Conservation (phyloP, 2,888 invertebrate genomes). For the Oegoconia quadripuncta region DNA sequence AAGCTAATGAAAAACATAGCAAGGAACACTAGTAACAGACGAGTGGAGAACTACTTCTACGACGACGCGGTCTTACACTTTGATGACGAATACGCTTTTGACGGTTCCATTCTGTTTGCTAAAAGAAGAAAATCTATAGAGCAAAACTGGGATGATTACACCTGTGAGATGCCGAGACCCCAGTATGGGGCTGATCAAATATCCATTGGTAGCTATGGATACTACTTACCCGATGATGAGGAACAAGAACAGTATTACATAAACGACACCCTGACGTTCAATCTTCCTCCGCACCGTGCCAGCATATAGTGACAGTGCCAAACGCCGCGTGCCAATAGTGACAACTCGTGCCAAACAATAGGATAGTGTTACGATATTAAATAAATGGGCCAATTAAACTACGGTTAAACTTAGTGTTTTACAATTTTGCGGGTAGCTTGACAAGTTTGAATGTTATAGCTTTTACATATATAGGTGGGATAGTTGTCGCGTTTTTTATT, state of each 20-base stretch:
- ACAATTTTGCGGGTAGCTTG: constrained; percentile 58
- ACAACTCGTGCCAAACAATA: constrained; percentile 29
- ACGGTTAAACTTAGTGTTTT: constrained; percentile 40
- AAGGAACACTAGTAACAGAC: constrained; percentile 52
- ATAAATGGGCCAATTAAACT: constrained; percentile 63
- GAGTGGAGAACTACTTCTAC: constrained; percentile 68
- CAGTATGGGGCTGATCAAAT: constrained; percentile 47
- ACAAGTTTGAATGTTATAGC: constrained; percentile 47
- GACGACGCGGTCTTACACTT: constrained; percentile 70
- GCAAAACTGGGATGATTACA: constrained; percentile 55
- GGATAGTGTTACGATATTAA: constrained; percentile 37
- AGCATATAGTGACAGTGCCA: constrained; percentile 55
- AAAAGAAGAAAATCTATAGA: constrained; percentile 71
- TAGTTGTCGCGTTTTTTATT: constrained; percentile 48
- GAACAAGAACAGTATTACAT: constrained; percentile 62
- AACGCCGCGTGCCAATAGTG: constrained; percentile 17
- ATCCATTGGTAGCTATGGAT: constrained; percentile 70
- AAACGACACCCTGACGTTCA: constrained; percentile 70
- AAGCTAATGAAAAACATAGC: constrained; percentile 70
- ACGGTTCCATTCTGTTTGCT: constrained; percentile 69
- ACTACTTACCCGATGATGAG: constrained; percentile 65
- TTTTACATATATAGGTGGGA: constrained; percentile 58
- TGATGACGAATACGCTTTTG: constrained; percentile 72
- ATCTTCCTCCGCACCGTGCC: constrained; percentile 65
- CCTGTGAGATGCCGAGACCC: constrained; percentile 48